phyloP scores from a whole-genome alignment of 2,888 invertebrate genomes.

The Pseudococcus jackbeardsleyi region DNA sequence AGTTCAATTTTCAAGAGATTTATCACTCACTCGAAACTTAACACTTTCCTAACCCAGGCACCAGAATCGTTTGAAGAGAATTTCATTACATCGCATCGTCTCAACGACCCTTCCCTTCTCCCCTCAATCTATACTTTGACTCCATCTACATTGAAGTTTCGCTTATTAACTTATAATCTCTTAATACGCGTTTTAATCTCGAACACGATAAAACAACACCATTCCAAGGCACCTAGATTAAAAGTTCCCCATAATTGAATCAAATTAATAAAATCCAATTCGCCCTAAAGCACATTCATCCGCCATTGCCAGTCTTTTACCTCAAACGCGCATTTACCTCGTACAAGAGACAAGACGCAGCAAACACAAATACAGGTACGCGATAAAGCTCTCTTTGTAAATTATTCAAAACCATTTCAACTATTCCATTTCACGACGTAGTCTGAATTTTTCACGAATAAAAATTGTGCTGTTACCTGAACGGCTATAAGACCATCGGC shows the following conservation, averaged over 20 bases:
- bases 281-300: neutral
- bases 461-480: conserved; percentile 51
- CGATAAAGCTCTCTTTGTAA: conserved; percentile 36
- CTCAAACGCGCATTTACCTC: neutral
- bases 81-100: neutral
- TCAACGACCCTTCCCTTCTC: neutral
- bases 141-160: neutral
- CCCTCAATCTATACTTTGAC: neutral
- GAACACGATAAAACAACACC: neutral
- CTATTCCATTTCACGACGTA: conserved; percentile 1
- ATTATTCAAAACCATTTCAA: conserved; percentile 45
- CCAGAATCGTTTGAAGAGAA: neutral
- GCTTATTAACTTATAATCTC: conserved; percentile 44
- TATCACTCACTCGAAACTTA: no score
- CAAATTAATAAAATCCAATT: conserved; percentile 15
- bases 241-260: conserved; percentile 18
- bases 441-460: conserved; percentile 37
- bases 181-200: conserved; percentile 29
- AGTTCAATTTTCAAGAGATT: no score
- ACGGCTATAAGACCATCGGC: conserved; percentile 61
- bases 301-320: neutral
- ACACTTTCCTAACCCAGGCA: no score
- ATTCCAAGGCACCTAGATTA: conserved; percentile 7
- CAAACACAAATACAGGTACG: neutral
- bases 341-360: neutral